Percentiles rank a stretch among this genome's conserved stretches.
phyloP scores from a whole-genome alignment of 2,888 invertebrate species.

The Hirtodrosophila alboralis region DNA sequence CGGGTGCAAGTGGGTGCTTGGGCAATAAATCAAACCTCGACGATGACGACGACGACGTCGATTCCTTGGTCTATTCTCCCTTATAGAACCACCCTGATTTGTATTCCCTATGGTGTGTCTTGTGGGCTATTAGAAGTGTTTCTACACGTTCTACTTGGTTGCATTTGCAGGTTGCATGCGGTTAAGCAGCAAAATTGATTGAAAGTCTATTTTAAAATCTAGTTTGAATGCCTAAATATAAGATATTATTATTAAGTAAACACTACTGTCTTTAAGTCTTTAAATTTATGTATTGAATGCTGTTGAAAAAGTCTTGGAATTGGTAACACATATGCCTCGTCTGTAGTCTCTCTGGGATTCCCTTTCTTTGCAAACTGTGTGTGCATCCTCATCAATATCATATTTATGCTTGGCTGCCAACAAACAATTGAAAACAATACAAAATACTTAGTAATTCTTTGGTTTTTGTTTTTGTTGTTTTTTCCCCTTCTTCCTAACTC shows the following conservation, averaged over 20 bases:
- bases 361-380: constrained; percentile 3
- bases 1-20: constrained; percentile 32
- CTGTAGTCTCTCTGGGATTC: constrained; percentile 33
- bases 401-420: constrained; percentile 79
- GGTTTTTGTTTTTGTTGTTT: constrained; percentile 54
- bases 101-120: constrained; percentile 14
- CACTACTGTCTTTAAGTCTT: constrained; percentile 44
- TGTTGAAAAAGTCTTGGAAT: neutral
- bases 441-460: constrained; percentile 77
- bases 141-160: constrained; percentile 50
- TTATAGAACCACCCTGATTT: neutral
- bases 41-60: constrained; percentile 25
- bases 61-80: constrained; percentile 41
- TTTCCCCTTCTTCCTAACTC: constrained; percentile 3
- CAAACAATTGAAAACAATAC: constrained; percentile 80
- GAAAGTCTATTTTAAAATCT: constrained; percentile 11
- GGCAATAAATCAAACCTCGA: constrained; percentile 56
- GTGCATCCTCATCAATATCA: constrained; percentile 69
- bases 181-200: constrained; percentile 44
- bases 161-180: constrained; percentile 44
- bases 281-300: constrained; percentile 4
- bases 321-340: constrained; percentile 10
- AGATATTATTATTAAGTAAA: too few relatives aligned
- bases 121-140: constrained; percentile 51
- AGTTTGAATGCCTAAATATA: too few relatives aligned